These are phyloP conservation scores for Phocoena sinus DNA, from an alignment of 2,113 vertebrate species.

Conservation along the genomic window DNA sequence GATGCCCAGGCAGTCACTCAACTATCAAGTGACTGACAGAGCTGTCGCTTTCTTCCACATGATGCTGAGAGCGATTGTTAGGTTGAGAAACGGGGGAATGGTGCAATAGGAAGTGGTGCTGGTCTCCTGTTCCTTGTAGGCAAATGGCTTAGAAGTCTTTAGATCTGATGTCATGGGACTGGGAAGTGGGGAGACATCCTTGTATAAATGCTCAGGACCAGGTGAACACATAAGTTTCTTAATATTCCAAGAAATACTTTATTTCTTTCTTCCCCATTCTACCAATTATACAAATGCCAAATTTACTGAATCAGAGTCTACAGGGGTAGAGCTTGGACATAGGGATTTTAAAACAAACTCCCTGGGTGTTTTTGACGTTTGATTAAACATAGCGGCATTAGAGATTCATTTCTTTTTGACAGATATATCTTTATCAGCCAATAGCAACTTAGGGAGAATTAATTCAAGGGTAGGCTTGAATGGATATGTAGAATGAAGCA, in stretches of 20 bases:
- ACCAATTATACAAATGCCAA: background rate
- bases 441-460: constrained; percentile 2
- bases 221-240: background rate
- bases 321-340: background rate
- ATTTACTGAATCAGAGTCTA: background rate
- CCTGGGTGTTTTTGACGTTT: background rate
- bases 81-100: background rate
- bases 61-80: background rate
- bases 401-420: background rate
- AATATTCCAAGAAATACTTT: background rate
- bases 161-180: background rate
- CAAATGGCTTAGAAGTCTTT: background rate
- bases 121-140: background rate
- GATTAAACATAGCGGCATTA: background rate
- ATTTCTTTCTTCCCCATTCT: background rate
- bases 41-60: background rate
- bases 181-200: background rate
- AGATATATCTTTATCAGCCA: background rate
- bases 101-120: background rate
- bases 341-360: background rate
- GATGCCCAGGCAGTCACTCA: background rate
- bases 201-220: background rate
- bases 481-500: background rate
- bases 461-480: background rate
- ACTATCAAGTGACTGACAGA: constrained; percentile 4